Evolutionary conservation across 2,888 invertebrate genomes (phyloP).

Genomic region (Hirtodrosophila trivittata): DNA sequence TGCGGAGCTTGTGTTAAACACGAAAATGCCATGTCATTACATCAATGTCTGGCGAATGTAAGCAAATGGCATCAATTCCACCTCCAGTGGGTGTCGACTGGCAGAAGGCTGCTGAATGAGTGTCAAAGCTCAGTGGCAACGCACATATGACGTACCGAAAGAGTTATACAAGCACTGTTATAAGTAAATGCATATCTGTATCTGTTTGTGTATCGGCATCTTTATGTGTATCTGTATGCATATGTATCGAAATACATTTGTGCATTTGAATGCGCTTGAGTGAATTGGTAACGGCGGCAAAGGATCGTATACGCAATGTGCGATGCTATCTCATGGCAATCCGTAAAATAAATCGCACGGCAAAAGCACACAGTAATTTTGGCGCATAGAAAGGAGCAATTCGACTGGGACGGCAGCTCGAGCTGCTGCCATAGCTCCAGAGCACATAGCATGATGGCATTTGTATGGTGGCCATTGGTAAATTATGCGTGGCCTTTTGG

Average conservation of each 20-base stretch:
- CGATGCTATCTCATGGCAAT: constrained; percentile 53
- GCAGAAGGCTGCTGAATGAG: constrained; percentile 56
- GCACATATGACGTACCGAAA: constrained; percentile 35
- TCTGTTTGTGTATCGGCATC: constrained; percentile 1
- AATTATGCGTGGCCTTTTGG: constrained; percentile 67
- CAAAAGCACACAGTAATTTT: constrained; percentile 61
- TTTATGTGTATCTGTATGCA: constrained; percentile 16
- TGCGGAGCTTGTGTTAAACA: constrained; percentile 38
- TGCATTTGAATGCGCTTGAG: constrained; percentile 56
- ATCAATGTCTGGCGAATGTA: constrained; percentile 31
- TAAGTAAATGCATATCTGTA: constrained; percentile 8
- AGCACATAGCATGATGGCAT: not conserved
- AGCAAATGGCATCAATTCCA: constrained; percentile 43
- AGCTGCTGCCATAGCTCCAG: constrained; percentile 7
- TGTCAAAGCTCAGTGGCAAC: constrained; percentile 49
- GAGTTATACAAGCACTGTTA: constrained; percentile 45
- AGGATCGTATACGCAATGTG: constrained; percentile 68
- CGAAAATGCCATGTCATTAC: constrained; percentile 46
- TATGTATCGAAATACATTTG: constrained; percentile 52
- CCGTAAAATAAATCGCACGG: constrained; percentile 65
- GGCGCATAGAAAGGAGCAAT: constrained; percentile 38
- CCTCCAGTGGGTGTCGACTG: constrained; percentile 47
- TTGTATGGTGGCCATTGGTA: constrained; percentile 50
- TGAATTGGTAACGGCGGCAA: constrained; percentile 42
- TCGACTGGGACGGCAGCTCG: constrained; percentile 13